These are phyloP conservation scores for Leucozona laternaria DNA, from an alignment of 2,888 invertebrate genomes.

Conservation along the genomic window DNA sequence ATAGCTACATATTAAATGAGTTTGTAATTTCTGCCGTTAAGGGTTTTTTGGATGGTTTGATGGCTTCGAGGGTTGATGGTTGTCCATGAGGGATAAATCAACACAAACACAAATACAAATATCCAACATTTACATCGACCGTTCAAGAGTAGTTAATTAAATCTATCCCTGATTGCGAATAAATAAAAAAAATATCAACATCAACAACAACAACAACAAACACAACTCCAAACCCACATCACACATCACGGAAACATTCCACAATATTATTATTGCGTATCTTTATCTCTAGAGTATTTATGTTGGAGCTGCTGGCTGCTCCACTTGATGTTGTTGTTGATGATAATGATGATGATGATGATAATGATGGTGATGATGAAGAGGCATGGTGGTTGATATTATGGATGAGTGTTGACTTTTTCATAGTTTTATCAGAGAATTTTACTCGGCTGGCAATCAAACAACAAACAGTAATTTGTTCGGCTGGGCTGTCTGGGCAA, in stretches of 20 bases:
- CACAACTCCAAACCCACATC: conserved; percentile 1
- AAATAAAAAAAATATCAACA: conserved; percentile 52
- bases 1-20: conserved; percentile 71
- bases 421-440: conserved; percentile 55
- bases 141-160: conserved; percentile 74
- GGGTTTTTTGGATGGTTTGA: not conserved
- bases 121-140: conserved; percentile 13
- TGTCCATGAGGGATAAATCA: conserved; percentile 51
- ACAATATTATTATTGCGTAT: conserved; percentile 26
- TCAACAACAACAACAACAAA: conserved; percentile 1
- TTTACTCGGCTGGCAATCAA: conserved; percentile 58
- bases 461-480: conserved; percentile 72
- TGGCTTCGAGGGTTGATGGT: not conserved
- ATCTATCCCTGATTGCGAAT: conserved; percentile 74
- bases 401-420: conserved; percentile 50
- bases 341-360: conserved; percentile 31
- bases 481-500: not conserved
- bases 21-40: conserved; percentile 50
- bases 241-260: conserved; percentile 52
- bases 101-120: conserved; percentile 17
- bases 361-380: conserved; percentile 35
- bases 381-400: conserved; percentile 35
- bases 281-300: conserved; percentile 27
- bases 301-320: conserved; percentile 4
- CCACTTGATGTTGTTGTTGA: conserved; percentile 35